Evolutionary conservation across 30 jellyfish, hydroid and myxozoan genomes (phyloP), one percentile per base, ranked within the genome.

Genomic region (Nemopilema nomurai): DNA sequence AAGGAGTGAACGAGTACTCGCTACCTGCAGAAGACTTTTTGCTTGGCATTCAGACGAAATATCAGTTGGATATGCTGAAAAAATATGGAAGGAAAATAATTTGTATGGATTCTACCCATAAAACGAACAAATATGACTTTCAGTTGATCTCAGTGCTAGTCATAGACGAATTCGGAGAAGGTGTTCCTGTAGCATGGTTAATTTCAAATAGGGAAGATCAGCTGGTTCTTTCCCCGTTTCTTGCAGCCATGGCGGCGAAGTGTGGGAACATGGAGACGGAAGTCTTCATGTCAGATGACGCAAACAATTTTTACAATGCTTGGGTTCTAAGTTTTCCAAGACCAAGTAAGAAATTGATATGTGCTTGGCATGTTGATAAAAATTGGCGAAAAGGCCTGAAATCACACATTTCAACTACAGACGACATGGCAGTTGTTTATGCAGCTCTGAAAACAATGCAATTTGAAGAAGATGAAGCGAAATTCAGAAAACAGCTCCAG

Each of bases 311-410:
- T 29, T 79, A 79, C 71, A 79, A 79, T 28, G 89, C 69, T 16
- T 63, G 89, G 89, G 66, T 79, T 30, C 20, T 64, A 1, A 79
- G 67, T 28, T 79, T 79, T 63, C 89, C 80, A 4, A 79, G 41
- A 51, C 79, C 80, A 1, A 33, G 17, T n/a, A 53, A 79, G 89
- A 79, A 79, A 63, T 78, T 63, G 18, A 67, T 68, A 26, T 81
- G 90, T 41, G 83, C 85, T 13, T 81, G 90, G 75, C 90, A 81
- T 26, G 83, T 81, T 51, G 90, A 81, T 52, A 81, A 81, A 66
- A 70, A 53, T 28, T 81, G 76, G 77, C 18, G 31, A 26, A 81
- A 81, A 50, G 85, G 84, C n/a, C 27, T 81, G 49, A 33, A 27
- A 73, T 9, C 28, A 23, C 72, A 81, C 85, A 81, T 81, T 23